Conservation (phyloP, 1,140 invertebrate species). For the Scaptomyza graminum region DNA sequence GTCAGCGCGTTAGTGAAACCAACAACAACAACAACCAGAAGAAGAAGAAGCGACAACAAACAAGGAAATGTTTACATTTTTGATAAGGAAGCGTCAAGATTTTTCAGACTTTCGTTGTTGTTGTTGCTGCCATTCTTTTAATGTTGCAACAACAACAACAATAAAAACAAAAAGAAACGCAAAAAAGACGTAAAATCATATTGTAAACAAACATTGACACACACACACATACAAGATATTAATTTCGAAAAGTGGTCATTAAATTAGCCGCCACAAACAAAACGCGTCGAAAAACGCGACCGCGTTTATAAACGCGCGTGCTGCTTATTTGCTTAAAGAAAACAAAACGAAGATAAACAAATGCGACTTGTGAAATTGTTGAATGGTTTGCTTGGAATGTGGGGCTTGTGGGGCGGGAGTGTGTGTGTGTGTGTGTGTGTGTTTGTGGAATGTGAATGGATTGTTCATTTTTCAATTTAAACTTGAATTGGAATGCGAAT, state of each 20-base stretch:
- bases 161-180: slow-evolving; percentile 11
- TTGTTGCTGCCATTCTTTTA: slow-evolving; percentile 20
- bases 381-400: too few species aligned
- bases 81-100: slow-evolving; percentile 42
- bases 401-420: background rate
- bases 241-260: slow-evolving; percentile 22
- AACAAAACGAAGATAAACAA: slow-evolving; percentile 41
- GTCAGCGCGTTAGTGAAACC: background rate
- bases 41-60: slow-evolving; percentile 6
- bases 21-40: slow-evolving; percentile 1
- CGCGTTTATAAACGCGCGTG: slow-evolving; percentile 44
- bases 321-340: slow-evolving; percentile 23
- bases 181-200: slow-evolving; percentile 21
- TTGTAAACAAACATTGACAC: slow-evolving; percentile 22
- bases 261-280: slow-evolving; percentile 16
- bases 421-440: background rate
- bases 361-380: slow-evolving; percentile 20
- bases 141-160: slow-evolving; percentile 17
- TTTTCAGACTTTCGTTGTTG: slow-evolving; percentile 14
- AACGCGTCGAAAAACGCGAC: slow-evolving; percentile 30
- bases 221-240: background rate
- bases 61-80: slow-evolving; percentile 55
- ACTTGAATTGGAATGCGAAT: background rate
- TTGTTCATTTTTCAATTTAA: background rate
- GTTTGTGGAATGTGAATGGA: slow-evolving; percentile 14